Base-by-base conservation (phyloP, 2,888 invertebrate genomes). In the Malthinus flaveolus region DNA sequence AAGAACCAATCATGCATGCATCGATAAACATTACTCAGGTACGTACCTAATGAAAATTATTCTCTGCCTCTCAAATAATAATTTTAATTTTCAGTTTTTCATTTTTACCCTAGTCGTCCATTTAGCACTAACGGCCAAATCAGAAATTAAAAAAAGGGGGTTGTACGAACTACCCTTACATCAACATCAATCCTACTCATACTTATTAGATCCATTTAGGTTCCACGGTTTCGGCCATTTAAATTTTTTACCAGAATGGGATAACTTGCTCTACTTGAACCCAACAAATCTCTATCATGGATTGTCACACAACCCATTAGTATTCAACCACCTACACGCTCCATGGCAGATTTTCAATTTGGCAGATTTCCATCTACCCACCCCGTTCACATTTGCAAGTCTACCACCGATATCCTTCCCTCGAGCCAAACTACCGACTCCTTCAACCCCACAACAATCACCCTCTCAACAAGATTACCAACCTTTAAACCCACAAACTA, bases 81-180 rank as follows among this genome's bases (percentile, higher is more conserved):
- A 35, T n/a, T 36, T n/a, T 31, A 1, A 10, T 13, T 49, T 56
- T 12, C 60, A 73, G 72, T 62, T 68, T 49, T 57, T 46, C 32
- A 32, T 47, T 46, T 7, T 36, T 66, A 34, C 55, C 69, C 23
- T 42, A 42, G 39, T 23, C 23, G n/a, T 42, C 23, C 39, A 42
- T 15, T 23, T 42, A 7, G 9, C 15, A n/a, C 6, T 42, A 13
- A 13, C 23, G 6, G 39, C 39, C 1, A 23, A 13, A 13, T 37
- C 12, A 6, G 39, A 42, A 23, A 42, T 42, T 5, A 42, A 42
- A 23, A 42, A 42, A 15, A 42, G 39, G 15, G 39, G 39, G 5
- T 6, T 42, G n/a, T 42, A n/a, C 15, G 39, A 13, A 23, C 23
- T 23, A 23, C 23, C 39, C 39, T 15, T 42, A 42, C 10, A 15